Evolutionary conservation across 2,797 vertebrate species (phyloP).

Genomic region (Hoplostethus atlanticus): DNA sequence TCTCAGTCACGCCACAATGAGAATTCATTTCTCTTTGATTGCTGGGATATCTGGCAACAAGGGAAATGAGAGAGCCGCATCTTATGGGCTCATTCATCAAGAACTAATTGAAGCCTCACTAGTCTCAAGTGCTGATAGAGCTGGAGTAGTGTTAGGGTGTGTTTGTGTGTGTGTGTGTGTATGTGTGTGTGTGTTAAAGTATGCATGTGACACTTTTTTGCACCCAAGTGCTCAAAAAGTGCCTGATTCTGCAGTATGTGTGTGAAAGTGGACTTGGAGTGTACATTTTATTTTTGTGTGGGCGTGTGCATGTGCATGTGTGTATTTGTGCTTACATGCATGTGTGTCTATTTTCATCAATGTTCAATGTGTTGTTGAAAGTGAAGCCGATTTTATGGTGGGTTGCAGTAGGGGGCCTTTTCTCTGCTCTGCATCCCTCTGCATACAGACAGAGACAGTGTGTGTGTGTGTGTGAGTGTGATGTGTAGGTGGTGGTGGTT

Average conservation of each 20-base stretch:
- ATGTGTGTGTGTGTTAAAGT: slow-evolving; percentile 57
- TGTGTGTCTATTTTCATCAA: neutral
- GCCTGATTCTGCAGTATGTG: slow-evolving; percentile 37
- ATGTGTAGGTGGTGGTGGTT: slow-evolving; percentile 28
- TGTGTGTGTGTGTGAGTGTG: slow-evolving; percentile 83
- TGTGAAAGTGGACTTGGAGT: slow-evolving; percentile 28
- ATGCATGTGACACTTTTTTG: slow-evolving; percentile 53
- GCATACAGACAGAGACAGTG: slow-evolving; percentile 84
- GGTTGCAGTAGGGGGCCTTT: slow-evolving; percentile 85
- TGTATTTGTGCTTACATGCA: slow-evolving; percentile 1
- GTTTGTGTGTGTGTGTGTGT: slow-evolving; percentile 45
- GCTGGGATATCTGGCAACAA: slow-evolving; percentile 93
- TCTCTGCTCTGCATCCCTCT: slow-evolving; percentile 82
- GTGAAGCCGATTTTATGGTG: slow-evolving; percentile 83
- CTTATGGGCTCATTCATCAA: slow-evolving; percentile 99
- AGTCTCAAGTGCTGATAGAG: slow-evolving; percentile 96
- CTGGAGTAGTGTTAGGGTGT: slow-evolving; percentile 78
- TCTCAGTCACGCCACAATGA: slow-evolving; percentile 91
- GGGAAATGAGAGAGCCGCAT: slow-evolving; percentile 95
- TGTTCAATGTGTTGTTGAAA: slow-evolving; percentile 61
- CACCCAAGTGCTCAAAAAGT: slow-evolving; percentile 28
- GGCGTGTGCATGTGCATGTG: slow-evolving; percentile 8
- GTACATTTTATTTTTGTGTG: slow-evolving; percentile 16
- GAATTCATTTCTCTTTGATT: slow-evolving; percentile 94
- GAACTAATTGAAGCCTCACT: slow-evolving; percentile 99